Evolutionary conservation across 2,888 invertebrate genomes (phyloP).

Genomic region (Ormyrus nitidulus): DNA sequence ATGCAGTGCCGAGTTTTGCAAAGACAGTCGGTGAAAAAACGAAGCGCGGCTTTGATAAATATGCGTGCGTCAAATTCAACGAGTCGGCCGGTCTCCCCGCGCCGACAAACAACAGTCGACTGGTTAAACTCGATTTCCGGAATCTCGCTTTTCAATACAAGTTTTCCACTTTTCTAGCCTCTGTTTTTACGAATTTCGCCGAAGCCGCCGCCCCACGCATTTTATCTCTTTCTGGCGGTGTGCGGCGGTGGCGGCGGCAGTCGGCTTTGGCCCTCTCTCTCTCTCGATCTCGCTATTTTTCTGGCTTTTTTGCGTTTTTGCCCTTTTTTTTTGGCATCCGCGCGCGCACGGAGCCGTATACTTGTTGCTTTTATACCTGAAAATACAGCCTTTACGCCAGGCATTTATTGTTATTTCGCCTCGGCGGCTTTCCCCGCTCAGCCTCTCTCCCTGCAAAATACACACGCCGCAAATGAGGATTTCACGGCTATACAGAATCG

Average conservation of each 20-base stretch:
- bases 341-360: background rate
- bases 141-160: slow-evolving; percentile 45
- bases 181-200: slow-evolving; percentile 9
- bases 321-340: background rate
- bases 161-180: slow-evolving; percentile 28
- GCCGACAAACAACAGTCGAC: slow-evolving; percentile 6
- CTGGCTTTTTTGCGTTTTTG: too few species aligned
- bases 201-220: slow-evolving; percentile 3
- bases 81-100: background rate
- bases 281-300: slow-evolving; percentile 9
- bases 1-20: too few species aligned
- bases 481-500: background rate
- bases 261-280: background rate
- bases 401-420: slow-evolving; percentile 27
- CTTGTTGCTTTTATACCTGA: slow-evolving; percentile 27
- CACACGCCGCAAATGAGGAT: background rate
- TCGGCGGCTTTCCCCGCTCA: too few species aligned
- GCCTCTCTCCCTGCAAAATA: background rate
- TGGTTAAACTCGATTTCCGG: slow-evolving; percentile 39
- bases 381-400: slow-evolving; percentile 11
- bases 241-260: too few species aligned
- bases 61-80: slow-evolving; percentile 33
- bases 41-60: slow-evolving; percentile 9
- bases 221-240: slow-evolving; percentile 8
- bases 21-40: too few species aligned